Evolutionary conservation across 2,113 vertebrate species (phyloP), one percentile per base, ranked within the genome.

Genomic region (Helogale parvula): DNA sequence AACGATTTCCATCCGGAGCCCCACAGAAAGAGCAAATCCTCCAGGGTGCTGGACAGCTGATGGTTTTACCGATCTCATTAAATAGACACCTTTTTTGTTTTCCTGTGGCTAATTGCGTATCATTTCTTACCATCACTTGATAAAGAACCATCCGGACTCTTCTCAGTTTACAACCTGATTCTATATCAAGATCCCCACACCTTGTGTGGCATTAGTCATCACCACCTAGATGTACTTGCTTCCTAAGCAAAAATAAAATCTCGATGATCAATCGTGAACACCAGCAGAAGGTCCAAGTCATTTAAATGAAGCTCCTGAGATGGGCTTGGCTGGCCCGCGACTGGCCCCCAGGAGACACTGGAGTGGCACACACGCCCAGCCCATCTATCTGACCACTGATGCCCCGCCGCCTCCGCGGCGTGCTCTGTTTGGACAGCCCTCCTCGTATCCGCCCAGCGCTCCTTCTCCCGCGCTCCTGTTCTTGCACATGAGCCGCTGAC

Each of bases 21-120:
- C n/a, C 66, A 86, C 0, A 69, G n/a, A 90, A 91, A 96, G 54
- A 90, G 1, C 86, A 93, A 96, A 50, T 92, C 21, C 31, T 81
- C n/a, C 12, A 31, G 14, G 65, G 85, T 90, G 35, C 68, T 54
- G 38, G 45, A 90, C 9, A 91, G 52, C 7, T 90, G 41, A 41
- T n/a, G 27, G 7, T 47, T 81, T 93, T 63, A 76, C 35, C 35
- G 33, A 92, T 66, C 41, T 93, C 83, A 94, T 87, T 92, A 87
- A 89, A 69, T 41, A 71, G 7, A 85, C 4, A 9, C 7, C 16
- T 45, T 69, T 82, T 52, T 45, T n/a, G 54, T 93, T 90, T 71
- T 33, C 29, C n/a, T 91, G 0, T 83, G 38, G 45, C 47, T 65
- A 69, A 93, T 5, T 66, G 65, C 17, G 17, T n/a, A 65, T 33